Conservation (phyloP, 2,888 invertebrate species). For the Mythimna lalbum region DNA sequence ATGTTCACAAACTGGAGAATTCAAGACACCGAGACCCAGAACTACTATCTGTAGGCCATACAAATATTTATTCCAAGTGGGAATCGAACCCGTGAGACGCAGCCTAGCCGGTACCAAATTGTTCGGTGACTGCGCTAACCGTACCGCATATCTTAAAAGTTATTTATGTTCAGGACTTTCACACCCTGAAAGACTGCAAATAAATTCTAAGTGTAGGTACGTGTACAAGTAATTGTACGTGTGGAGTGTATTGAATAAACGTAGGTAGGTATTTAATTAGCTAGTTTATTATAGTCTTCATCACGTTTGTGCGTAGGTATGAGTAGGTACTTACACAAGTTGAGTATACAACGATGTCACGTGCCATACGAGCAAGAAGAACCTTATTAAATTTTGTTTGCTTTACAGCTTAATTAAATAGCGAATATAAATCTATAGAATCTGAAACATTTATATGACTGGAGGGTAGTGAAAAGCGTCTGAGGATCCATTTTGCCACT, state of each 20-base stretch:
- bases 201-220: background rate
- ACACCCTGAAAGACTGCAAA: background rate
- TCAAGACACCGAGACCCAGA: too few species aligned
- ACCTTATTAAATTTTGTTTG: constrained; percentile 32
- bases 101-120: too few species aligned
- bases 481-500: constrained; percentile 23
- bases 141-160: background rate
- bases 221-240: background rate
- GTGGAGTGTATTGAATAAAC: background rate
- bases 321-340: background rate
- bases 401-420: constrained; percentile 44
- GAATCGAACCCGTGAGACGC: too few species aligned
- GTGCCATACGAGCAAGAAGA: constrained; percentile 18
- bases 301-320: background rate
- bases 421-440: constrained; percentile 29
- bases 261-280: constrained; percentile 4
- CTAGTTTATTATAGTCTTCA: constrained; percentile 6
- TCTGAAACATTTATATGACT: constrained; percentile 30
- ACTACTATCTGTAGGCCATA: too few species aligned
- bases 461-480: constrained; percentile 24
- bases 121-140: too few species aligned
- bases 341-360: constrained; percentile 19
- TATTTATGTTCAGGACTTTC: background rate
- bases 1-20: too few species aligned
- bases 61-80: too few species aligned